Evolutionary conservation across 2,797 vertebrate genomes (phyloP).

Genomic region (Sarcoramphus papa): DNA sequence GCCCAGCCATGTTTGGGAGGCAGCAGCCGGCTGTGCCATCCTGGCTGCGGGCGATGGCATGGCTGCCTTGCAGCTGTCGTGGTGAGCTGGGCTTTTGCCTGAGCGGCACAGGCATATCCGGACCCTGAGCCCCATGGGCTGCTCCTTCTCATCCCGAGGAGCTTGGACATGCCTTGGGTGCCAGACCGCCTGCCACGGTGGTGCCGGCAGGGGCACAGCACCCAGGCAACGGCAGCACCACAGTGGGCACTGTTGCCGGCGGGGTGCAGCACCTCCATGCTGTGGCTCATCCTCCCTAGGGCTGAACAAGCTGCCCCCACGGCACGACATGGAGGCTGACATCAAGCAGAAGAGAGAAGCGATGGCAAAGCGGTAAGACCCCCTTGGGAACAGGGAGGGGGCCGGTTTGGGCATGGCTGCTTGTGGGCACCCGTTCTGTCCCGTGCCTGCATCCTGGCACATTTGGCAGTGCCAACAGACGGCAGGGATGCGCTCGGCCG

Average conservation of each 20-base stretch:
- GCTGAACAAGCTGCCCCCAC: constrained; percentile 67
- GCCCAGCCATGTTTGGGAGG: not conserved
- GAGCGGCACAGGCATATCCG: not conserved
- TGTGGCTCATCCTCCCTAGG: constrained; percentile 59
- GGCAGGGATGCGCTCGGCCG: fast-evolving
- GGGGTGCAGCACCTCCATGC: not conserved
- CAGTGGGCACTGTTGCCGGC: not conserved
- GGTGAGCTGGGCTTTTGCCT: not conserved
- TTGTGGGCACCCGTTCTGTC: fast-evolving
- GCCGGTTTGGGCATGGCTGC: not conserved
- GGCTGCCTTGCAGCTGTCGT: not conserved
- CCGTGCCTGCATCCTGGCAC: fast-evolving
- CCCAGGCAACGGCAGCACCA: not conserved
- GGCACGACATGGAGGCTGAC: constrained; percentile 73
- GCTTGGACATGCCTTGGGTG: not conserved
- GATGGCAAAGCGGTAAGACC: constrained; percentile 66
- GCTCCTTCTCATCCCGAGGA: not conserved
- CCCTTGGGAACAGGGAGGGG: not conserved
- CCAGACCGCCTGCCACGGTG: fast-evolving
- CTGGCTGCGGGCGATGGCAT: fast-evolving
- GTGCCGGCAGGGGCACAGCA: not conserved
- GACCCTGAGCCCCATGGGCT: not conserved
- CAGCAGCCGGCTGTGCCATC: not conserved
- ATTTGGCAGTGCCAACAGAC: fast-evolving
- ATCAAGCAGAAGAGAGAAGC: constrained; percentile 62